A percentile compares a stretch with the other conserved stretches of the same genome.
Conservation (phyloP, 1,140 invertebrate genomes). For the Augochlora pura region DNA sequence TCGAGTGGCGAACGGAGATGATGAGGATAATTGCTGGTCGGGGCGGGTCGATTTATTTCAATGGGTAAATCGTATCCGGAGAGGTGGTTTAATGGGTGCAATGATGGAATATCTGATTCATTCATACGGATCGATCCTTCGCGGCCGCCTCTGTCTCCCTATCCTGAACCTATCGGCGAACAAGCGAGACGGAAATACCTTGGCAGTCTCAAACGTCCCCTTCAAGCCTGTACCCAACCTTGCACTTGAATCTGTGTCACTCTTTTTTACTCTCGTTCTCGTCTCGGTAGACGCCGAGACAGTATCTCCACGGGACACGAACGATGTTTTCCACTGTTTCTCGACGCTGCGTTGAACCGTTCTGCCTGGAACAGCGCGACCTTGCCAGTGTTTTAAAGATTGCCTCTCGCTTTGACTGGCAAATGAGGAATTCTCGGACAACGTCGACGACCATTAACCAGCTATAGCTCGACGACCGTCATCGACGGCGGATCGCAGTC, state of each 20-base stretch:
- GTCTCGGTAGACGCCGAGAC: neutral
- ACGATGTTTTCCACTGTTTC: neutral
- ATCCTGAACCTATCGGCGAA: neutral
- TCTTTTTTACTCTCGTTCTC: constrained; percentile 25
- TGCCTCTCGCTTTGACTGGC: constrained; percentile 31
- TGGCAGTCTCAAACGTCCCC: neutral
- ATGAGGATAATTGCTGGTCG: too few relatives aligned
- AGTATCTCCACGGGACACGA: neutral
- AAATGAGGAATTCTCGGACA: constrained; percentile 13
- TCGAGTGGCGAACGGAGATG: too few relatives aligned
- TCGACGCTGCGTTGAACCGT: neutral
- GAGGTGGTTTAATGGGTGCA: too few relatives aligned
- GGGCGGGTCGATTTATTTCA: too few relatives aligned
- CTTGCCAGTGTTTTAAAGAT: constrained; percentile 35
- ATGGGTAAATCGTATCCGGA: too few relatives aligned
- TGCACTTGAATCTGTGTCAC: constrained; percentile 9
- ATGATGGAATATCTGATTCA: too few relatives aligned
- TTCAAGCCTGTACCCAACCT: neutral
- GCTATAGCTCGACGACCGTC: neutral
- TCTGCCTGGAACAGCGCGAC: neutral
- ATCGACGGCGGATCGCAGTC: neutral
- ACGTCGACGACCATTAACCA: neutral
- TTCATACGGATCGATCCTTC: neutral
- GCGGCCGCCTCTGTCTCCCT: neutral
- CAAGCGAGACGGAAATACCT: neutral